Percentiles rank a stretch among this genome's conserved stretches.
Conservation (phyloP, 2,888 invertebrate species). For the Bhutanitis thaidina region DNA sequence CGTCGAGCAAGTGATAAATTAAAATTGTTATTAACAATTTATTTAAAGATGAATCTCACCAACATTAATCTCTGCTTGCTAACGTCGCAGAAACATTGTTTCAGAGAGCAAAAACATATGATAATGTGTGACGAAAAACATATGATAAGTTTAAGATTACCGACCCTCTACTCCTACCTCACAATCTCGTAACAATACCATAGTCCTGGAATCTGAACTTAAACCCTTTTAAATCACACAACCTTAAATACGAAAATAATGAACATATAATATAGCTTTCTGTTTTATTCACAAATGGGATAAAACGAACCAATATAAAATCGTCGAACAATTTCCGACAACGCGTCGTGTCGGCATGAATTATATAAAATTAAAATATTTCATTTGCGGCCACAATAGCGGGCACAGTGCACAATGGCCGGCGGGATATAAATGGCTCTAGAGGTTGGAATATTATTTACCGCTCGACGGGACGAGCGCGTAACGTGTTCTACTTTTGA, state of each 20-base stretch:
- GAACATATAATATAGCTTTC: neutral
- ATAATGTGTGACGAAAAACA: too few relatives aligned
- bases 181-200: too few relatives aligned
- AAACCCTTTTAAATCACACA: too few relatives aligned
- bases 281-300: neutral
- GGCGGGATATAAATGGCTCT: slow-evolving; percentile 19
- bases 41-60: too few relatives aligned
- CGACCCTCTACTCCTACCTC: too few relatives aligned
- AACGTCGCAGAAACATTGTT: too few relatives aligned
- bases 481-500: slow-evolving; percentile 13
- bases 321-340: slow-evolving; percentile 13
- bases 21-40: too few relatives aligned
- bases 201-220: too few relatives aligned
- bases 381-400: slow-evolving; percentile 26
- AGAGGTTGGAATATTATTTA: slow-evolving; percentile 11
- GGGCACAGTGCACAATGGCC: slow-evolving; percentile 16
- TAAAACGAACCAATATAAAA: slow-evolving; percentile 13
- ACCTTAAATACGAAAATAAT: neutral
- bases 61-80: too few relatives aligned
- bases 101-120: too few relatives aligned
- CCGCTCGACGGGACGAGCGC: slow-evolving; percentile 13
- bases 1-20: too few relatives aligned
- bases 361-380: slow-evolving; percentile 31
- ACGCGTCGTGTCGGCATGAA: slow-evolving; percentile 24
- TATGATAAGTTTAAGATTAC: too few relatives aligned